These are phyloP conservation scores for Rhombomys opimus DNA, from an alignment of 2,113 vertebrate genomes.

Conservation along the genomic window DNA sequence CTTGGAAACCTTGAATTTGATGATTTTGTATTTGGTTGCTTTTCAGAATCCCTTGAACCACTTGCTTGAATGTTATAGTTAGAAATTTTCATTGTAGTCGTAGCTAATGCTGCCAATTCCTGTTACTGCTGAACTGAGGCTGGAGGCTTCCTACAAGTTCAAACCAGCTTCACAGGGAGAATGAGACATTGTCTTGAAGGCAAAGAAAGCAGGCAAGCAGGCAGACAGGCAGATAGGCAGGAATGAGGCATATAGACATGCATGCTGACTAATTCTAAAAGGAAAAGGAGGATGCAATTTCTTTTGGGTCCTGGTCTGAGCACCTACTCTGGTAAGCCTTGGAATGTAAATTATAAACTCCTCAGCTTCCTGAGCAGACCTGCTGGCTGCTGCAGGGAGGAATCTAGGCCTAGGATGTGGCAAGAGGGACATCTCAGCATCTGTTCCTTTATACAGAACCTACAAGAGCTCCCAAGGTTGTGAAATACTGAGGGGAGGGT, in stretches of 20 bases:
- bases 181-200: background rate
- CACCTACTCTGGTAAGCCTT: too few species aligned
- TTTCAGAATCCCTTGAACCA: background rate
- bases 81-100: background rate
- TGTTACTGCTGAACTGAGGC: background rate
- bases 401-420: too few species aligned
- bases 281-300: background rate
- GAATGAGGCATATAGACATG: background rate
- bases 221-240: background rate
- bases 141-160: background rate
- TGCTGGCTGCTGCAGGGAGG: too few species aligned
- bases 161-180: background rate
- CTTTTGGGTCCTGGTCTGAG: too few species aligned
- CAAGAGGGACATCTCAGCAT: too few species aligned
- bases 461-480: too few species aligned
- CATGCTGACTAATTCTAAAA: background rate
- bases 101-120: background rate
- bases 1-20: background rate
- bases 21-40: background rate
- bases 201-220: background rate
- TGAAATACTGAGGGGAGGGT: too few species aligned
- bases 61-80: background rate
- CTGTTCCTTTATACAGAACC: too few species aligned
- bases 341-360: too few species aligned
- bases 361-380: too few species aligned